phyloP scores from a whole-genome alignment of 2,797 vertebrate genomes.

The Peromyscus attwateri region DNA sequence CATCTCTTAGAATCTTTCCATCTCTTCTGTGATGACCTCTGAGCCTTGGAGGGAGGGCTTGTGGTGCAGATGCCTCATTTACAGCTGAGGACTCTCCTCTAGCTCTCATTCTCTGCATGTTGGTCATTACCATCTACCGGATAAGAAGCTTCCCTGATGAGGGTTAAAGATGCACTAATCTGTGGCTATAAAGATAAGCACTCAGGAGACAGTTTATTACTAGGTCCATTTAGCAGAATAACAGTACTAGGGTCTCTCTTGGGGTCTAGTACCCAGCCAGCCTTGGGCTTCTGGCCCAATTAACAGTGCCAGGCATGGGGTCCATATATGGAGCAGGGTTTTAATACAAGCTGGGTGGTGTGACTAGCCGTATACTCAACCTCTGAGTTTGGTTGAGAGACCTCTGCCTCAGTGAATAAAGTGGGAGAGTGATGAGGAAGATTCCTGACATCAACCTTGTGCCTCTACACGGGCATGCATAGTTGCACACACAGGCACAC shows the following conservation, averaged over 20 bases:
- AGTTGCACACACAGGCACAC: neutral
- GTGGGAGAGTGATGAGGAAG: neutral
- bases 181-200: neutral
- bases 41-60: neutral
- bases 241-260: neutral
- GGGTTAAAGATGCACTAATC: neutral
- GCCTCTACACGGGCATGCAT: too few species aligned
- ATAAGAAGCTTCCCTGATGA: neutral
- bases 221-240: neutral
- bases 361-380: neutral
- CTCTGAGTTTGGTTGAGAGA: neutral
- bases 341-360: neutral
- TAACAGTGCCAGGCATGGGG: neutral
- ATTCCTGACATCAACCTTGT: neutral
- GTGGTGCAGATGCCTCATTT: neutral
- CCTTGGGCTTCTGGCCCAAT: neutral
- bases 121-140: neutral
- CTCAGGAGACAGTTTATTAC: neutral
- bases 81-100: neutral
- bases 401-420: neutral
- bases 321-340: neutral
- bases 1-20: neutral
- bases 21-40: neutral
- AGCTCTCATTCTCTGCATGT: neutral
- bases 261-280: neutral